phyloP scores from a whole-genome alignment of 2,113 vertebrate species.

The Saguinus midas region DNA sequence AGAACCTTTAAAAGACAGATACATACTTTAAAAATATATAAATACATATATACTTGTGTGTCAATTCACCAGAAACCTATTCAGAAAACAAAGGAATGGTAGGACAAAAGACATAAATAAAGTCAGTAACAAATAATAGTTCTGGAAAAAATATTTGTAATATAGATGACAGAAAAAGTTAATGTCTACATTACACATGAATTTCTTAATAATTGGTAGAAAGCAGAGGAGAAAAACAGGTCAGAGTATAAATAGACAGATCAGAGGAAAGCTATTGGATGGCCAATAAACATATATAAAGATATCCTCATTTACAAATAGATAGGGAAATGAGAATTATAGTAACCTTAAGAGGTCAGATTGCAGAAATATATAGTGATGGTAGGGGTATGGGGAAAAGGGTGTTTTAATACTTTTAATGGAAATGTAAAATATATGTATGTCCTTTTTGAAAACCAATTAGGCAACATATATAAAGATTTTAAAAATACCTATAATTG shows the following conservation, averaged over 20 bases:
- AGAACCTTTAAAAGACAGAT: background rate
- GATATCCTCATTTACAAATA: background rate
- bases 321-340: background rate
- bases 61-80: background rate
- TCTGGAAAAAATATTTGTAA: background rate
- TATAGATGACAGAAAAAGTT: background rate
- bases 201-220: constrained; percentile 9
- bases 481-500: background rate
- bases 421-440: background rate
- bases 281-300: background rate
- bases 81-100: background rate
- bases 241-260: background rate
- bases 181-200: background rate
- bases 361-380: background rate
- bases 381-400: background rate
- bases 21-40: background rate
- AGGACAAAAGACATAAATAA: background rate
- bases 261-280: background rate
- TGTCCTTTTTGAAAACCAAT: background rate
- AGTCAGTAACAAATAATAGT: background rate
- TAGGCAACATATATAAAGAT: background rate
- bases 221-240: background rate
- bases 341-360: background rate
- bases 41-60: background rate
- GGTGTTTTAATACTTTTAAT: background rate